A percentile compares a stretch with the other conserved stretches of the same genome.
These are phyloP conservation scores for Tholera decimalis DNA, from an alignment of 2,888 invertebrate species.

Conservation along the genomic window DNA sequence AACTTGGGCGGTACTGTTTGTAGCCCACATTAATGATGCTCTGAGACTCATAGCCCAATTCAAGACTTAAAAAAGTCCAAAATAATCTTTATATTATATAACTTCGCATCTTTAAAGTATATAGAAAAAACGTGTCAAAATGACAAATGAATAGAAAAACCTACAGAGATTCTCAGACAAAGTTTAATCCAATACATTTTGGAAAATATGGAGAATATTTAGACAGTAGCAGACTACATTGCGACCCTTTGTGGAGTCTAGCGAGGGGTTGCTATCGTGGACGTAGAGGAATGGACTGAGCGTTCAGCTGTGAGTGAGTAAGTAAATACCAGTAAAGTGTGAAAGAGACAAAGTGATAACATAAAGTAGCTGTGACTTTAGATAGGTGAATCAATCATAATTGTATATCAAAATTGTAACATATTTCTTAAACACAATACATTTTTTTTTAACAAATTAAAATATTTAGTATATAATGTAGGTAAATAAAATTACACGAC, in stretches of 20 bases:
- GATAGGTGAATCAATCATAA: no score
- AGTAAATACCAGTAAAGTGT: neutral
- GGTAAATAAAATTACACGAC: no score
- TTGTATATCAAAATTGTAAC: neutral
- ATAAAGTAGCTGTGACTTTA: no score
- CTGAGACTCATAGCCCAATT: no score
- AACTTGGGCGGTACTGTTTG: neutral
- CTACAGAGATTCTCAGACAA: neutral
- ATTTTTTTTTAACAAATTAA: neutral
- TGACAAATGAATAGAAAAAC: slow-evolving; percentile 19
- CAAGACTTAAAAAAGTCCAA: neutral
- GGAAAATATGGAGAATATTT: slow-evolving; percentile 62
- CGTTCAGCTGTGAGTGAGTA: neutral
- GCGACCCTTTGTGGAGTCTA: slow-evolving; percentile 49
- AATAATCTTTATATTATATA: neutral
- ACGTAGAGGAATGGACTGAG: neutral
- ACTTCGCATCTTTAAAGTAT: neutral
- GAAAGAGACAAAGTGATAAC: neutral
- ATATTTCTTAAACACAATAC: neutral
- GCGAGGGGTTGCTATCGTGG: slow-evolving; percentile 37
- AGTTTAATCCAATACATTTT: slow-evolving; percentile 54
- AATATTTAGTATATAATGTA: no score
- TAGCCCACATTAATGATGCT: neutral
- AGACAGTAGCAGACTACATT: slow-evolving; percentile 58
- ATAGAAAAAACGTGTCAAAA: slow-evolving; percentile 5